A percentile compares a stretch with the other conserved stretches of the same genome.
Evolutionary conservation across 2,888 invertebrate genomes (phyloP).

Genomic region (Nowickia ferox): DNA sequence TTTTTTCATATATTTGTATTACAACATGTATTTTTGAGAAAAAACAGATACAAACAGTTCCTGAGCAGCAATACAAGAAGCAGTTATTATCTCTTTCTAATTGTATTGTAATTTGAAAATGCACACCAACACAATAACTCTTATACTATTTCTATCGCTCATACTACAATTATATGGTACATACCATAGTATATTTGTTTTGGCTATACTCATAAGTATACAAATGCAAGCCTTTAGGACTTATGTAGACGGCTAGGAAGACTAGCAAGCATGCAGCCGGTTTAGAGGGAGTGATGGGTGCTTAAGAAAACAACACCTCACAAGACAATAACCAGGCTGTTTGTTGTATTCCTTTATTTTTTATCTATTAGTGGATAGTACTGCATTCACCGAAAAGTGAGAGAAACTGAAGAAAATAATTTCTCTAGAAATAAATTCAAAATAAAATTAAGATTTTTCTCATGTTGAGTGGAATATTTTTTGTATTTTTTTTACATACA

Average conservation of each 20-base stretch:
- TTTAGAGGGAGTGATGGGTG: constrained; percentile 16
- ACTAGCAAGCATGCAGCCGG: neutral
- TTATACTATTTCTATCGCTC: too few species aligned
- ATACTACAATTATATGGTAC: too few species aligned
- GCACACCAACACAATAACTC: too few species aligned
- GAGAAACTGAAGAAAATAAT: constrained; percentile 32
- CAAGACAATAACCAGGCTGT: constrained; percentile 56
- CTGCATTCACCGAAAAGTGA: neutral
- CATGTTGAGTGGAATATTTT: constrained; percentile 40
- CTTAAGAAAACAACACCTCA: constrained; percentile 25
- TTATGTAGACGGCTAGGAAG: neutral
- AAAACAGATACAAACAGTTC: too few species aligned
- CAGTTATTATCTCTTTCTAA: too few species aligned
- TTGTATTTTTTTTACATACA: neutral
- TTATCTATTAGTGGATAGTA: neutral
- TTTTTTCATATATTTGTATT: too few species aligned
- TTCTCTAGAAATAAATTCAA: constrained; percentile 3
- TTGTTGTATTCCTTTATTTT: neutral
- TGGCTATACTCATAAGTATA: too few species aligned
- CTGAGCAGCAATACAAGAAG: too few species aligned
- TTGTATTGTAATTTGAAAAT: too few species aligned
- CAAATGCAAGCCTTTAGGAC: too few species aligned
- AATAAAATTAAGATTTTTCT: constrained; percentile 16
- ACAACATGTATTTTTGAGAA: too few species aligned
- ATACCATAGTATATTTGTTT: too few species aligned